Base-by-base conservation (phyloP, 1,140 invertebrate species). In the Atta colombica region DNA sequence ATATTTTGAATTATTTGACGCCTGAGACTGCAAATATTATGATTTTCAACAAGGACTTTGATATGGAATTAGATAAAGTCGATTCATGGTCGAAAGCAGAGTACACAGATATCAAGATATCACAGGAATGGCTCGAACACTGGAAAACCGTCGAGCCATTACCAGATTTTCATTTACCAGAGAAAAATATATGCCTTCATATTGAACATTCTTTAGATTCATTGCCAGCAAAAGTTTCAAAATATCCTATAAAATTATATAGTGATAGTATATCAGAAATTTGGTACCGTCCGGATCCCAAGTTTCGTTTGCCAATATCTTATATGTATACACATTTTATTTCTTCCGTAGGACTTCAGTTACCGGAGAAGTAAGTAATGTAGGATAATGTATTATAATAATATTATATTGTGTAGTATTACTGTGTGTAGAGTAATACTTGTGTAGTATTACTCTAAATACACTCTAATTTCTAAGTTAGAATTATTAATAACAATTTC, bases 271-370 rank as follows among this genome's bases (percentile, higher is more conserved):
- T 96, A 31, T 95, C 96, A 80, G 97, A 98, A 92, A 90, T 99
- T 49, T 99, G 98, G 98, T 98, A 97, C 94, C 97, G 98, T 80
- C 97, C 97, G 69, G 98, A 99, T 94, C 96, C 97, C 58, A 98
- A 97, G 92, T 99, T 98, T 94, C 95, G 97, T 5, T 95, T 98
- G n/a, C 98, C 98, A 0, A 97, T 97, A 75, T 97, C 97, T 0
- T 97, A 96, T 86, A 96, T 98, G 78, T 96, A 96, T 88, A 97
- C 98, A 90, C 96, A 97, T 94, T 96, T 99, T 65, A 96, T 97
- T 65, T 97, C 97, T 55, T 97, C 97, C 10, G 89, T 97, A 31
- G 95, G 96, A 49, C 91, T 96, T 16, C 94, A 96, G 66, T 96
- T 96, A 35, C 94, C 96, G 2, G 94, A 97, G 91, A 97, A 96